phyloP scores from a whole-genome alignment of 2,797 vertebrate species.

The Takifugu ocellatus region DNA sequence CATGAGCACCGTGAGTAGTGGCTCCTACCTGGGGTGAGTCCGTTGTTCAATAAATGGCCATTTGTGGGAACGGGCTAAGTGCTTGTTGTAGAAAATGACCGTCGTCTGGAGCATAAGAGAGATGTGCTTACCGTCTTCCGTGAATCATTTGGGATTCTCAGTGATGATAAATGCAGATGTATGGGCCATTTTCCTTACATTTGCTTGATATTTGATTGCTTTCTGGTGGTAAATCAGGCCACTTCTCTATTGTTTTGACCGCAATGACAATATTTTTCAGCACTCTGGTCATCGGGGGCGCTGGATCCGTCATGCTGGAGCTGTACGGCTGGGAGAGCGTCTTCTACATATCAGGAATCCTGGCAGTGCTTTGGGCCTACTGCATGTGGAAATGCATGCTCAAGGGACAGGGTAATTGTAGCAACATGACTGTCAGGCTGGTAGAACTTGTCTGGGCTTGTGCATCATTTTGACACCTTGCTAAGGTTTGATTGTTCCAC shows the following conservation, averaged over 20 bases:
- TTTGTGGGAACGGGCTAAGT: neutral
- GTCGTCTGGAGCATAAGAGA: neutral
- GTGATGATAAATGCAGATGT: neutral
- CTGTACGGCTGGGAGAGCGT: constrained; percentile 91
- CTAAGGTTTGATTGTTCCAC: neutral
- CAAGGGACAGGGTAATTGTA: constrained; percentile 76
- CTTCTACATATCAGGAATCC: constrained; percentile 88
- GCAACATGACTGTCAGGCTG: neutral
- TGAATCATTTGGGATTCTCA: neutral
- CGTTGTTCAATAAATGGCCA: constrained; percentile 10
- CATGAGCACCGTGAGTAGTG: constrained; percentile 91
- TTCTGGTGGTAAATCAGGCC: too few relatives aligned
- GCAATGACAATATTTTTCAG: constrained; percentile 51
- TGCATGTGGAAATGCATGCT: constrained; percentile 91
- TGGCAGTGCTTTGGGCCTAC: constrained; percentile 90
- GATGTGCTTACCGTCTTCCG: neutral
- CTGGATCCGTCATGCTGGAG: constrained; percentile 90
- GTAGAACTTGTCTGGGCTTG: neutral
- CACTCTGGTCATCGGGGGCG: constrained; percentile 86
- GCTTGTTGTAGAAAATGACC: neutral
- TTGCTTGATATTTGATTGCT: too few relatives aligned
- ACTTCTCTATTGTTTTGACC: neutral
- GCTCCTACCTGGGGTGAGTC: constrained; percentile 93
- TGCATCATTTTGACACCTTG: neutral
- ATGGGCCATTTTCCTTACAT: neutral